Conservation (phyloP, 92 coral and sea anemone genomes). For the Porites lobata region DNA sequence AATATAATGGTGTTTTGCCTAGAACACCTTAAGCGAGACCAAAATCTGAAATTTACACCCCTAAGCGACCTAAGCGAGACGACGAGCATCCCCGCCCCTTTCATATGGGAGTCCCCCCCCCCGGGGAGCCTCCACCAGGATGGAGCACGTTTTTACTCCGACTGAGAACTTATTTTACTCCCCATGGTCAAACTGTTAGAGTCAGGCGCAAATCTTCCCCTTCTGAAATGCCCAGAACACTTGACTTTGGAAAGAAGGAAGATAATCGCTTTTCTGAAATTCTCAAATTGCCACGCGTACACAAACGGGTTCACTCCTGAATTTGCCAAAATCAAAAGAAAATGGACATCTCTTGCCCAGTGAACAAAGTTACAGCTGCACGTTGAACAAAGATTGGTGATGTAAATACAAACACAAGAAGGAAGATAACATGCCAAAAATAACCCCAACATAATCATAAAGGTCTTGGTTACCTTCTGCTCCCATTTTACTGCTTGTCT, state of each 20-base stretch:
- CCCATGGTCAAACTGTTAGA: background rate
- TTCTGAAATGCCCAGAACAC: background rate
- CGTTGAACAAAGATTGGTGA: constrained; percentile 82
- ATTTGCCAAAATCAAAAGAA: constrained; percentile 83
- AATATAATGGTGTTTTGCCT: too few relatives aligned
- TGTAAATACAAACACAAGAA: constrained; percentile 86
- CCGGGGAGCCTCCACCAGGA: too few relatives aligned
- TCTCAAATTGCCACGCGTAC: constrained; percentile 90
- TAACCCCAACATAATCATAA: constrained; percentile 70
- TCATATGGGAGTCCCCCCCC: too few relatives aligned
- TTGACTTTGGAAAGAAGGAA: background rate
- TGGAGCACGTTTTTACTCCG: background rate
- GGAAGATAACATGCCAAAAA: constrained; percentile 84
- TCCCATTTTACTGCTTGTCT: constrained; percentile 83
- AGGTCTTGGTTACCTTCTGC: constrained; percentile 89
- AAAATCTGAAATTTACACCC: too few relatives aligned
- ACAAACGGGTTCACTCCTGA: constrained; percentile 91
- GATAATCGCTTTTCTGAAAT: constrained; percentile 83
- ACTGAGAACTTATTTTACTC: background rate
- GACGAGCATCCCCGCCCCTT: too few relatives aligned
- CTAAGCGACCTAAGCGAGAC: too few relatives aligned
- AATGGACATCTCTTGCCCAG: constrained; percentile 89
- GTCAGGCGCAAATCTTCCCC: background rate
- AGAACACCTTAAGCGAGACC: too few relatives aligned
- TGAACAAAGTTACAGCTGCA: constrained; percentile 89